Base-by-base conservation (phyloP, 2,888 invertebrate species). In the Phalangium opilio region DNA sequence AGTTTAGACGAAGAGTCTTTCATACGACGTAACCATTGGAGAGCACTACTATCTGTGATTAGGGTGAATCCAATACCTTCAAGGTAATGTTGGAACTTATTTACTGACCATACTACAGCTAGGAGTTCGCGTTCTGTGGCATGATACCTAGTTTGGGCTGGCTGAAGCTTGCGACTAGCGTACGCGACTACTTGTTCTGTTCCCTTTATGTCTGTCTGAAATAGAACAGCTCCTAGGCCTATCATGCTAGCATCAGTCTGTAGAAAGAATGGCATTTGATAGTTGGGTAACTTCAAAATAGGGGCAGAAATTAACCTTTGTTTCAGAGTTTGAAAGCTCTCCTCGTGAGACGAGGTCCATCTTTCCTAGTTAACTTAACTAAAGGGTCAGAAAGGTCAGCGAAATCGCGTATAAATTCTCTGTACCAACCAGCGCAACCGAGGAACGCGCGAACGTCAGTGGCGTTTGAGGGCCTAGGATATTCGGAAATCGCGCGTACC, bases 101-200 rank as follows among this genome's bases (percentile, higher is more conserved):
- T 49, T 18, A 65, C 45, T 0, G 61, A 55, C 35, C 54, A 58
- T 0, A 58, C 62, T 27, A 61, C 59, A 0, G 67, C 65, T 5
- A 68, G 50, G 0, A 59, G 60, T 50, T 65, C 68, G 17, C 65
- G 46, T 27, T 70, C 67, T 19, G 64, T 61, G 1, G 61, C 61
- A 14, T 61, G 60, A 47, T 63, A 66, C 17, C 57, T 59, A 10
- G 55, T 48, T 55, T 67, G 65, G 1, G 61, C 57, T 1, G 49
- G 52, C 0, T 60, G 61, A 7, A 59, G 62, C 34, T 58, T 55
- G 47, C 60, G 55, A 38, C 62, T 64, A 27, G 48, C 61, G 44
- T 63, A 65, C 0, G 60, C 60, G 0, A 68, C 53, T 0, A 44
- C 39, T 2, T 43, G 34, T 40, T 36, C 18, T 19, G 43, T 34